A percentile compares a stretch with the other conserved stretches of the same genome.
Conservation (phyloP, 2,113 vertebrate genomes). For the Bucco capensis region DNA sequence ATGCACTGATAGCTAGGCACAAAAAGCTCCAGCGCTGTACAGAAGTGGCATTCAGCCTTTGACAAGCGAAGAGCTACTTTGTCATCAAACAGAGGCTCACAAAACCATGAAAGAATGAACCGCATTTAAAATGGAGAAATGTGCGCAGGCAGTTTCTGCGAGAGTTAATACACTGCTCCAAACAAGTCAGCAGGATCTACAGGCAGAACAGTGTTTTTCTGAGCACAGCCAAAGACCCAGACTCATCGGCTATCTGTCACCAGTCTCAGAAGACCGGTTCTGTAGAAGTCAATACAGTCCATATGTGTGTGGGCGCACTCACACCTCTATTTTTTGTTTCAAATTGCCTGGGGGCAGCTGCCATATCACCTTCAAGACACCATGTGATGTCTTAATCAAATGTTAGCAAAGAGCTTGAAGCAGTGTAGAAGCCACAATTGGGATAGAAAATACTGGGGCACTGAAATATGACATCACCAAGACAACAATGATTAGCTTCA, state of each 20-base stretch:
- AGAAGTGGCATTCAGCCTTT: slow-evolving; percentile 67
- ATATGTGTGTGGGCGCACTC: slow-evolving; percentile 12
- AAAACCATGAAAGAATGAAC: slow-evolving; percentile 58
- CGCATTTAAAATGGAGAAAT: slow-evolving; percentile 45
- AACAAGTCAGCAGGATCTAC: slow-evolving; percentile 23
- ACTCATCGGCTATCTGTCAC: slow-evolving; percentile 38
- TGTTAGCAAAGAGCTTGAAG: slow-evolving; percentile 16
- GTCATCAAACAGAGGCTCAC: slow-evolving; percentile 62
- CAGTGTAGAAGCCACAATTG: neutral
- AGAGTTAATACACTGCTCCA: slow-evolving; percentile 47
- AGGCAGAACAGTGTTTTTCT: neutral
- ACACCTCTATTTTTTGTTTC: slow-evolving; percentile 34
- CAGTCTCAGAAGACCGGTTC: neutral
- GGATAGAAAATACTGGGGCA: neutral
- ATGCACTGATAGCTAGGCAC: slow-evolving; percentile 63
- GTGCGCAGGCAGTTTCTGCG: slow-evolving; percentile 6
- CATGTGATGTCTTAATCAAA: slow-evolving; percentile 44
- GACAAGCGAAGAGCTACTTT: slow-evolving; percentile 61
- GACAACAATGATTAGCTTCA: neutral
- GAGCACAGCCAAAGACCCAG: neutral
- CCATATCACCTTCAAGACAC: neutral
- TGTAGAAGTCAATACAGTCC: neutral
- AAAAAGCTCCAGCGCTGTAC: slow-evolving; percentile 52
- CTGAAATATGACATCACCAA: neutral
- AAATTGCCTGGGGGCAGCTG: slow-evolving; percentile 20